Evolutionary conservation across 2,797 vertebrate genomes (phyloP).

Genomic region (Danio jaintianensis): DNA sequence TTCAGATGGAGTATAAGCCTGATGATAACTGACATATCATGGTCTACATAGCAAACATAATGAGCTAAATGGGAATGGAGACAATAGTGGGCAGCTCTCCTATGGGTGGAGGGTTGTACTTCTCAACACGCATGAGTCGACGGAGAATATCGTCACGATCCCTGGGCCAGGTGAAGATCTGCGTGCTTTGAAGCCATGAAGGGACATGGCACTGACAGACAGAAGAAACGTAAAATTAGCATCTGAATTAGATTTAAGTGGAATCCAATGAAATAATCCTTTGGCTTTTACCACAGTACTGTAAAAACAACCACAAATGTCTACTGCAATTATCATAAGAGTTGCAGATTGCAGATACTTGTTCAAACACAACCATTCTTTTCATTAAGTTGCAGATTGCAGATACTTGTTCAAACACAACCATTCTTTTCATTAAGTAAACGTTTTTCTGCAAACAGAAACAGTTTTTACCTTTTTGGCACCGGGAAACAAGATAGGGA

Average conservation of each 20-base stretch:
- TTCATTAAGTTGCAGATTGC: too few species aligned
- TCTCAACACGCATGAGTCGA: slow-evolving; percentile 85
- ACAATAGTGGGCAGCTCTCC: slow-evolving; percentile 83
- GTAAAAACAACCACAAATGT: slow-evolving; percentile 16
- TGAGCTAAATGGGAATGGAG: slow-evolving; percentile 78
- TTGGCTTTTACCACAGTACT: background rate
- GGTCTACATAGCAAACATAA: background rate
- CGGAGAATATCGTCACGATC: slow-evolving; percentile 82
- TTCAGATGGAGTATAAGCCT: background rate
- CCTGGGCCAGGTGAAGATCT: slow-evolving; percentile 80
- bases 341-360: too few species aligned
- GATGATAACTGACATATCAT: background rate
- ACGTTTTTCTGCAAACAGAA: background rate
- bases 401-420: background rate
- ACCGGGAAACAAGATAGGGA: slow-evolving; percentile 83
- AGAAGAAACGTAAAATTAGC: background rate
- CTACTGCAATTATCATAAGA: background rate
- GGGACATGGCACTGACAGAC: slow-evolving; percentile 79
- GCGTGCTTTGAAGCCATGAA: slow-evolving; percentile 84
- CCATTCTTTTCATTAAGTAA: background rate
- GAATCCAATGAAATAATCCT: background rate
- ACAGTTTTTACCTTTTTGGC: slow-evolving; percentile 76
- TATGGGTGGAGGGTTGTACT: slow-evolving; percentile 83
- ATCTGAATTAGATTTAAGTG: background rate
- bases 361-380: background rate